phyloP scores from a whole-genome alignment of 1,140 invertebrate genomes.

The Oscheius sp. region DNA sequence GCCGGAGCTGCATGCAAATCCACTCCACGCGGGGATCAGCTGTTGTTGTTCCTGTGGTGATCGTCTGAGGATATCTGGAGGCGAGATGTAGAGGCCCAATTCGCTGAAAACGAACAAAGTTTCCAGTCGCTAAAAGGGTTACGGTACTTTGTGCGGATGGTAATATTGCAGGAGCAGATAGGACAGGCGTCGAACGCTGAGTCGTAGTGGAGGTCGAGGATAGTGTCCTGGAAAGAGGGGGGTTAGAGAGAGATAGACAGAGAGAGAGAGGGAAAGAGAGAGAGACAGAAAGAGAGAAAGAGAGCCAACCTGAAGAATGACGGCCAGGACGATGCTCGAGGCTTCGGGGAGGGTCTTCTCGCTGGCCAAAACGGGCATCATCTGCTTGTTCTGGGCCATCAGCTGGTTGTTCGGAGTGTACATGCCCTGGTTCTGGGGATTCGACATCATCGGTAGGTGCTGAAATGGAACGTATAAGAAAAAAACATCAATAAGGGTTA shows the following conservation, averaged over 20 bases:
- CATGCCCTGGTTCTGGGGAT: too few species aligned
- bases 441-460: too few species aligned
- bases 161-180: slow-evolving; percentile 32
- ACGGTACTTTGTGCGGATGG: slow-evolving; percentile 15
- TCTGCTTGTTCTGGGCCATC: not conserved
- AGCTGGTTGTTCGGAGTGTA: too few species aligned
- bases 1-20: slow-evolving; percentile 9
- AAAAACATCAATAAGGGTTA: too few species aligned
- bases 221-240: slow-evolving; percentile 24
- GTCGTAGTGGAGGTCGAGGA: slow-evolving; percentile 40
- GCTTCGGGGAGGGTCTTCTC: not conserved
- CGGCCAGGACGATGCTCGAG: slow-evolving; percentile 3
- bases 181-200: slow-evolving; percentile 39
- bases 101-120: not conserved
- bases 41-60: not conserved
- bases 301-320: not conserved
- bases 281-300: not conserved
- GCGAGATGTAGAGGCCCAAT: slow-evolving; percentile 27
- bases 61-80: slow-evolving; percentile 3
- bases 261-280: not conserved
- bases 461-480: too few species aligned
- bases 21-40: slow-evolving; percentile 25
- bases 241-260: not conserved
- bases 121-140: not conserved
- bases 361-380: not conserved